A percentile compares a stretch with the other conserved stretches of the same genome.
Evolutionary conservation across 64 coral and sea anemone genomes (phyloP).

Genomic region (Pachyseris speciosa): DNA sequence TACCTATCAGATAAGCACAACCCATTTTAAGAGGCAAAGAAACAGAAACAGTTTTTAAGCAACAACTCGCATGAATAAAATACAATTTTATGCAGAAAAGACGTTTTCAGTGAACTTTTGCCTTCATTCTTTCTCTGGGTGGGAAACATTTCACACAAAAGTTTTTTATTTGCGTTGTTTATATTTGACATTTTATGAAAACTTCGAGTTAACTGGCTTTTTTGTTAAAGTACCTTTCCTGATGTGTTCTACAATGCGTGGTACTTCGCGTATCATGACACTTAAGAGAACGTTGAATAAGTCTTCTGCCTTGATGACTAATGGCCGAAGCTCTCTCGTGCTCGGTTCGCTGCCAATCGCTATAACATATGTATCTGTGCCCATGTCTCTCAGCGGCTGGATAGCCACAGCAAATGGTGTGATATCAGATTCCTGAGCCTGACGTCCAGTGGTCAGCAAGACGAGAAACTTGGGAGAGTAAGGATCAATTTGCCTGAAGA

Average conservation of each 20-base stretch:
- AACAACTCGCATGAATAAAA: too few species aligned
- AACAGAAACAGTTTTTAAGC: too few species aligned
- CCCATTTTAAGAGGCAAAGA: too few species aligned
- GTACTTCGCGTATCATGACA: background rate
- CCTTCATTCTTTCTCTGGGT: too few species aligned
- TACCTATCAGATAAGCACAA: too few species aligned
- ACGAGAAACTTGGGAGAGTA: slow-evolving; percentile 45
- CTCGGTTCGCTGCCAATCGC: slow-evolving; percentile 38
- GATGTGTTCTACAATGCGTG: background rate
- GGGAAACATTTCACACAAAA: too few species aligned
- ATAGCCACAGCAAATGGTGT: slow-evolving; percentile 11
- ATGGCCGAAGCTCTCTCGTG: background rate
- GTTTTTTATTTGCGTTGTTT: too few species aligned
- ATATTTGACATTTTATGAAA: too few species aligned
- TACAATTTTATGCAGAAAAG: too few species aligned
- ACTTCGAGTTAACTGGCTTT: too few species aligned
- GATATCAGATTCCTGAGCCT: slow-evolving; percentile 6
- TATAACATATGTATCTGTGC: slow-evolving; percentile 42
- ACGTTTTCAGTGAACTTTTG: too few species aligned
- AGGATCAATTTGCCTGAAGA: slow-evolving; percentile 20
- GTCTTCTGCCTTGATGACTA: slow-evolving; percentile 7
- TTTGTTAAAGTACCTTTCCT: slow-evolving; percentile 9
- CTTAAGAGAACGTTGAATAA: slow-evolving; percentile 26
- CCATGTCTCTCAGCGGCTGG: slow-evolving; percentile 10
- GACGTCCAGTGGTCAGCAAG: slow-evolving; percentile 33